A percentile compares a stretch with the other conserved stretches of the same genome.
These are phyloP conservation scores for Drosophila sordidula DNA, from an alignment of 2,888 invertebrate species.

Conservation along the genomic window DNA sequence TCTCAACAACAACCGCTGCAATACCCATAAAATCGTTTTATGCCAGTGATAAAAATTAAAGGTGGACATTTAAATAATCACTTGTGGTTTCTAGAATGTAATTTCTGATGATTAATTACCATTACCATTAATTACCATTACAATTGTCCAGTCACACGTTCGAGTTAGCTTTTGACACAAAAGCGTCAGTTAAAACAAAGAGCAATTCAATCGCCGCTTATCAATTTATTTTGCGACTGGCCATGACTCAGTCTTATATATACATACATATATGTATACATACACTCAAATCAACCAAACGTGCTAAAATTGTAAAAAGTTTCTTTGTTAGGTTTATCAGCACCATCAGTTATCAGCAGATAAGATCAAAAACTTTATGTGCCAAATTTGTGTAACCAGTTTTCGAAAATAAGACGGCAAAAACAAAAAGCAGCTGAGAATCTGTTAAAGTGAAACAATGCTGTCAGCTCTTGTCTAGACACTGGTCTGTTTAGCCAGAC, in stretches of 20 bases:
- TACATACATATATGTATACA: neutral
- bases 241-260: slow-evolving; percentile 19
- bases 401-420: slow-evolving; percentile 7
- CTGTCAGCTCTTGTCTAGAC: slow-evolving; percentile 14
- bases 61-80: neutral
- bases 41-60: neutral
- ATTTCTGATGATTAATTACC: neutral
- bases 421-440: slow-evolving; percentile 6
- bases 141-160: slow-evolving; percentile 1
- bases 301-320: slow-evolving; percentile 11
- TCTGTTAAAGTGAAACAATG: neutral
- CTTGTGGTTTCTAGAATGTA: neutral
- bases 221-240: slow-evolving; percentile 17
- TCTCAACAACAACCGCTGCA: neutral
- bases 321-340: slow-evolving; percentile 25
- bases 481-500: slow-evolving; percentile 3
- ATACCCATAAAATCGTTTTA: neutral
- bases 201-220: slow-evolving; percentile 10
- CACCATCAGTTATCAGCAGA: slow-evolving; percentile 16
- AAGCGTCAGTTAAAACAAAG: neutral
- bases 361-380: slow-evolving; percentile 11
- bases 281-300: neutral
- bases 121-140: neutral
- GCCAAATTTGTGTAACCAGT: slow-evolving; percentile 29
- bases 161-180: neutral